These are phyloP conservation scores for Poeciliopsis gracilis DNA, from an alignment of 2,797 vertebrate species.

Conservation along the genomic window DNA sequence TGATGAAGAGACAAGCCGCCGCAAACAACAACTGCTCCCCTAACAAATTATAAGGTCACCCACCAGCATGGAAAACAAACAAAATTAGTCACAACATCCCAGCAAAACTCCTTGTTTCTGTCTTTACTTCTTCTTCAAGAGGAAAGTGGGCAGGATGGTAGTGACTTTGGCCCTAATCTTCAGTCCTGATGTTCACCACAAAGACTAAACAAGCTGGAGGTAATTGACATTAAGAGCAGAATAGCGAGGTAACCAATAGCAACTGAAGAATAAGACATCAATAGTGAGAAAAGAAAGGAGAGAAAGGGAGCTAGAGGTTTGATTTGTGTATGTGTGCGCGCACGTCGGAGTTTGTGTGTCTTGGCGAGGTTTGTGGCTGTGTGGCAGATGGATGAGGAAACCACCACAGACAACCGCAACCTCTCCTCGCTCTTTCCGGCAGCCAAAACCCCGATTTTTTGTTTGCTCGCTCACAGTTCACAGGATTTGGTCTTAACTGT, in stretches of 20 bases:
- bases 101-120: neutral
- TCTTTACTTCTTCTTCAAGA: slow-evolving; percentile 12
- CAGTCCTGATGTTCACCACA: slow-evolving; percentile 39
- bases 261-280: slow-evolving; percentile 73
- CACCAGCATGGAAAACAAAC: slow-evolving; percentile 26
- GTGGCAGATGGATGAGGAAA: slow-evolving; percentile 70
- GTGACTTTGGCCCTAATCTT: slow-evolving; percentile 27
- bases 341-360: slow-evolving; percentile 31
- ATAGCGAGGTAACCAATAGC: slow-evolving; percentile 80
- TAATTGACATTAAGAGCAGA: slow-evolving; percentile 76
- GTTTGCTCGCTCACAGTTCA: slow-evolving; percentile 25
- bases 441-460: slow-evolving; percentile 38
- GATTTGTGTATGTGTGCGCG: slow-evolving; percentile 18
- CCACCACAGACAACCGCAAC: slow-evolving; percentile 63
- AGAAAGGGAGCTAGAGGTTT: slow-evolving; percentile 54
- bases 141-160: slow-evolving; percentile 19
- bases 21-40: slow-evolving; percentile 46
- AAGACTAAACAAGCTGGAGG: slow-evolving; percentile 69
- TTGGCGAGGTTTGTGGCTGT: slow-evolving; percentile 58
- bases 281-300: slow-evolving; percentile 35
- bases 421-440: slow-evolving; percentile 51
- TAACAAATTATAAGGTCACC: slow-evolving; percentile 48
- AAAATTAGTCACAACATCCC: slow-evolving; percentile 23
- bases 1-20: slow-evolving; percentile 53
- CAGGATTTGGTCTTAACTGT: slow-evolving; percentile 16